Evolutionary conservation across 2,888 invertebrate species (phyloP), one percentile per base, ranked within the genome.

Genomic region (Dorcus hopei): DNA sequence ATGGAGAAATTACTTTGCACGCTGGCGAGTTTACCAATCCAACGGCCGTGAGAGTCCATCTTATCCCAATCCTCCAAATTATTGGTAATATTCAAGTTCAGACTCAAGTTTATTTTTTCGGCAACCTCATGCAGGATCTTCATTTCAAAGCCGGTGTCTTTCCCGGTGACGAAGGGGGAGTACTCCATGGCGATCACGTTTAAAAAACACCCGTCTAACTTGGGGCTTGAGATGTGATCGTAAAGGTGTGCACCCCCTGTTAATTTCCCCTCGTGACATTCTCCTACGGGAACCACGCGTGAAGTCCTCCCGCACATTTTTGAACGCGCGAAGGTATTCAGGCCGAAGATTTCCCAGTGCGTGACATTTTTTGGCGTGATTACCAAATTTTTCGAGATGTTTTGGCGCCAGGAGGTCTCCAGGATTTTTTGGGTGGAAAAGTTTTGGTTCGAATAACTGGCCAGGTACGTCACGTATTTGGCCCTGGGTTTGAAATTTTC

Each of bases 11-110:
- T 73, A 58, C 74, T 66, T 2, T 75, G 64, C 1, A 86, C 67
- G 5, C 77, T 69, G 3, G 77, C 79, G 38, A 86, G 70, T 9
- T 82, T 78, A 4, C 84, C 85, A 16, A 75, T 76, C 85, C 85
- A 86, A 7, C 72, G 66, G 0, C 80, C 80, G 23, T 71, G 64
- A 14, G 67, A 57, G n/a, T 75, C 68, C 54, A 79, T 71, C 55
- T 82, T 80, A 0, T 85, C 85, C 59, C 85, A 80, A 14, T 70
- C 72, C 3, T 69, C 70, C 39, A 78, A 74, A 19, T 80, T 71
- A 2, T 81, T 69, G 64, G 80, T 62, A 49, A 79, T 78, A 11
- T 68, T 65, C 6, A 73, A 66, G 57, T 70, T 61, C 33, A 67
- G 63, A 8, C 49, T 72, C 9, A 70, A 59, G 19, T 70, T 61